Percentiles rank a stretch among this genome's conserved stretches.
phyloP scores from a whole-genome alignment of 2,888 invertebrate species.

The Smittia sp. region DNA sequence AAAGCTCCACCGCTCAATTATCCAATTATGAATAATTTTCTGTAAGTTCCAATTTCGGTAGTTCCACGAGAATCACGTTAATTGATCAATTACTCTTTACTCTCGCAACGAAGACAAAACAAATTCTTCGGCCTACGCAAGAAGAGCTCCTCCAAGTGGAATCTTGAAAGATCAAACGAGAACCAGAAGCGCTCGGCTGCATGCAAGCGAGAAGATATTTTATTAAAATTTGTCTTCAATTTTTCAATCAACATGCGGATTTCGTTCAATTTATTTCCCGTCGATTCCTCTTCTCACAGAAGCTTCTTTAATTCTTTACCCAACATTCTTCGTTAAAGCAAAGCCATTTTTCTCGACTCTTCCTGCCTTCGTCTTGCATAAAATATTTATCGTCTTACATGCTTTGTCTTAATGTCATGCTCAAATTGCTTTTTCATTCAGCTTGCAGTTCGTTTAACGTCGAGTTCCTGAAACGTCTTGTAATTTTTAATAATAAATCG shows the following conservation, averaged over 20 bases:
- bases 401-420: slow-evolving; percentile 28
- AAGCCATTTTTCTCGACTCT: slow-evolving; percentile 33
- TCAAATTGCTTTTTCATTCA: slow-evolving; percentile 37
- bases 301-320: slow-evolving; percentile 2
- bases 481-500: slow-evolving; percentile 38
- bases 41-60: slow-evolving; percentile 3
- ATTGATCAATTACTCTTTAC: slow-evolving; percentile 18
- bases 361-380: slow-evolving; percentile 5
- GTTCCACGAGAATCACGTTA: slow-evolving; percentile 9
- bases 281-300: slow-evolving; percentile 10
- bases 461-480: slow-evolving; percentile 26
- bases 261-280: background rate
- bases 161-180: background rate
- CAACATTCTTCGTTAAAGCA: slow-evolving; percentile 9
- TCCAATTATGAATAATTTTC: slow-evolving; percentile 8
- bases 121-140: background rate
- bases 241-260: slow-evolving; percentile 21
- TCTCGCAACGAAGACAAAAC: background rate
- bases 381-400: slow-evolving; percentile 32
- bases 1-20: background rate
- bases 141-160: background rate
- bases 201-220: background rate
- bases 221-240: slow-evolving; percentile 19
- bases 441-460: slow-evolving; percentile 24
- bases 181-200: background rate